Evolutionary conservation across 1,140 invertebrate species (phyloP).

Genomic region (Homalodisca vitripennis): DNA sequence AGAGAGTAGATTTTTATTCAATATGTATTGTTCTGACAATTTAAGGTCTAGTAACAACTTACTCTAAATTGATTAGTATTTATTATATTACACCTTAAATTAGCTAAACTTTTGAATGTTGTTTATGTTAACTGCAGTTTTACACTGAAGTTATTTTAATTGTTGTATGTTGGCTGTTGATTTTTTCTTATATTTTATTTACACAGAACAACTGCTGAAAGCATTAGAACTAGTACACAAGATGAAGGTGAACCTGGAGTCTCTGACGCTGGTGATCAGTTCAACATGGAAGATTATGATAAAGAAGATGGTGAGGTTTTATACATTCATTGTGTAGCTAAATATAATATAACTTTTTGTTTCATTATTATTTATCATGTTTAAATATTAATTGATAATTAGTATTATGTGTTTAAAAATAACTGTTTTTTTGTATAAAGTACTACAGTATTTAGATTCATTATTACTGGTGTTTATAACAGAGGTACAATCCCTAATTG

Average conservation of each 20-base stretch:
- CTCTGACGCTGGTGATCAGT: constrained; percentile 58
- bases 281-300: constrained; percentile 52
- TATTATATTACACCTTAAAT: too few relatives aligned
- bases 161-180: not conserved
- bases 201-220: not conserved
- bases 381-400: not conserved
- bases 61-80: too few relatives aligned
- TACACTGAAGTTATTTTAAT: not conserved
- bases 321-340: not conserved
- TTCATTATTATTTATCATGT: not conserved
- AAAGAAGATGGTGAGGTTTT: constrained; percentile 36
- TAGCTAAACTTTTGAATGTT: not conserved
- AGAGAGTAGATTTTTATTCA: too few relatives aligned
- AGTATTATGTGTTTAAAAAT: not conserved
- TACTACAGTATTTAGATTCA: constrained; percentile 13
- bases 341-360: not conserved
- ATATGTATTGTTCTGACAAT: too few relatives aligned
- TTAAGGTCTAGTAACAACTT: too few relatives aligned
- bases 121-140: not conserved
- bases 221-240: not conserved
- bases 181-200: not conserved
- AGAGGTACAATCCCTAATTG: constrained; percentile 45
- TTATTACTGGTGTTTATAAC: constrained; percentile 47
- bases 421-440: not conserved
- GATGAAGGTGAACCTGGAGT: not conserved